Evolutionary conservation across 2,888 invertebrate species (phyloP).

Genomic region (Lochmaea capreae): DNA sequence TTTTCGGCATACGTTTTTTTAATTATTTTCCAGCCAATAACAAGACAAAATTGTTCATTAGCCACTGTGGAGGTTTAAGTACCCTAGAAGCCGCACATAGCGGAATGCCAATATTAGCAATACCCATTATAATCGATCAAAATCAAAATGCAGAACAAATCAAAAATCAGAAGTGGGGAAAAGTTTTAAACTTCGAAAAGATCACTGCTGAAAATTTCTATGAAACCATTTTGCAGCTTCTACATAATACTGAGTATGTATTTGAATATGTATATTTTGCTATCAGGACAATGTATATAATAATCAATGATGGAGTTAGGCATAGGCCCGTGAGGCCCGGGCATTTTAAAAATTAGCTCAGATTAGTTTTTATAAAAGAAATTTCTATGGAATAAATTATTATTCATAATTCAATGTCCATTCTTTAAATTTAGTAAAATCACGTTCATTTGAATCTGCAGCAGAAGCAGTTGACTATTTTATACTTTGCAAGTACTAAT

Average conservation of each 20-base stretch:
- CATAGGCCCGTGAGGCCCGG: too few relatives aligned
- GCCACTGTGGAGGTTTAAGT: slow-evolving; percentile 50
- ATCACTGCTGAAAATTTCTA: slow-evolving; percentile 47
- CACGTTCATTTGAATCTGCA: too few relatives aligned
- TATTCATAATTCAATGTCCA: too few relatives aligned
- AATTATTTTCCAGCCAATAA: slow-evolving; percentile 45
- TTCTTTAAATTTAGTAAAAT: too few relatives aligned
- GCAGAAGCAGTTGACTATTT: too few relatives aligned
- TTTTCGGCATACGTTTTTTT: too few relatives aligned
- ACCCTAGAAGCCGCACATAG: slow-evolving; percentile 50
- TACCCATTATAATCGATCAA: slow-evolving; percentile 53
- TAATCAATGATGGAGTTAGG: too few relatives aligned
- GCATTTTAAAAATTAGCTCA: too few relatives aligned
- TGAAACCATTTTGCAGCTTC: slow-evolving; percentile 45
- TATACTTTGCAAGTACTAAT: too few relatives aligned
- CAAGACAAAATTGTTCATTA: slow-evolving; percentile 48
- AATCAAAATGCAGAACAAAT: slow-evolving; percentile 53
- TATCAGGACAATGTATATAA: too few relatives aligned
- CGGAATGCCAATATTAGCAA: slow-evolving; percentile 49
- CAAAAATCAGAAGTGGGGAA: slow-evolving; percentile 50
- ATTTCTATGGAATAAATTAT: too few relatives aligned
- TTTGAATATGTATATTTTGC: not conserved
- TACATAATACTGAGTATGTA: slow-evolving; percentile 50
- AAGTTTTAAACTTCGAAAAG: slow-evolving; percentile 46
- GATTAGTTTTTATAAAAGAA: too few relatives aligned